Evolutionary conservation across 2,888 invertebrate genomes (phyloP), one percentile per base, ranked within the genome.

Genomic region (Spisula subtruncata): DNA sequence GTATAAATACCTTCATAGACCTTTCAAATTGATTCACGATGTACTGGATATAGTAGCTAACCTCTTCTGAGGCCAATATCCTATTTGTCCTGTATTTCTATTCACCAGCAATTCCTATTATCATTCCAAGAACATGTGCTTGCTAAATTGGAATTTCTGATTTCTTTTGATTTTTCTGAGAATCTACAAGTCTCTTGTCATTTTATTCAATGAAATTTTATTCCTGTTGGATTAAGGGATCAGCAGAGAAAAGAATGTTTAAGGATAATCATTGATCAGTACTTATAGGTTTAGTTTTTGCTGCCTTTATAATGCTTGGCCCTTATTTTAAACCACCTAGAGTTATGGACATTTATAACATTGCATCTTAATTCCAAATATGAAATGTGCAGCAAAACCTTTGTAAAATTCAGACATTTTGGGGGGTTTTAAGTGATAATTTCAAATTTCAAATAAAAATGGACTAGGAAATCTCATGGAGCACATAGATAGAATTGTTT

Each of bases 1-100:
- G 85, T 79, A 80, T 80, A 85, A 85, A 85, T 85, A 85, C 80
- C 79, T 79, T 85, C 79, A 80, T 85, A 85, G 85, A 85, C 54
- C 54, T 79, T 48, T 85, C 79, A 79, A 80, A 85, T 85, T 85
- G 85, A 85, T 85, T 85, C 85, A 80, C 80, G 85, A 80, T 79
- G 51, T 79, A 16, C 51, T 51, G 75, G 84, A 48, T 71, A 83
- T 18, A 71, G 35, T 32, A 71, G 41, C 56, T n/a, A 66, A 10
- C 66, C 56, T 75, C 32, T 75, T 75, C 75, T 75, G 32, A 83
- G 29, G 48, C 83, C 66, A 66, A 32, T 66, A 46, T 71, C 71
- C 46, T 83, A 83, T 46, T 83, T 83, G 83, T 83, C 32, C 83
- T 75, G 18, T 32, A 32, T 75, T 35, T 75, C 35, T 75, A 35